These are phyloP conservation scores for Vicugna pacos DNA, from an alignment of 2,113 vertebrate genomes.

Conservation along the genomic window DNA sequence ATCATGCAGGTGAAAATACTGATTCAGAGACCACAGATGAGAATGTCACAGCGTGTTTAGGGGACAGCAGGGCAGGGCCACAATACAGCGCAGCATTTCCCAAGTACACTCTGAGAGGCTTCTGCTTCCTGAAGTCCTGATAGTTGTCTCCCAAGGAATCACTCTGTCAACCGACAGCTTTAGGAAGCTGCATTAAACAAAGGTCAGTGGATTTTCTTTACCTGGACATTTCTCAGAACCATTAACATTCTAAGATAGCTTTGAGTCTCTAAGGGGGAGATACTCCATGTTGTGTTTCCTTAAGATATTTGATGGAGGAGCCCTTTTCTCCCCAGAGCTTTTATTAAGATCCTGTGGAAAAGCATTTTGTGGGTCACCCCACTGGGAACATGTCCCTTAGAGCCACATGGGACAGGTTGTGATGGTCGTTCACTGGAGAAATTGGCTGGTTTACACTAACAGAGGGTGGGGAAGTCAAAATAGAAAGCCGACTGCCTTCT, in stretches of 20 bases:
- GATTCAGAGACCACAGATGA: not conserved
- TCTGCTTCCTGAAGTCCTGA: not conserved
- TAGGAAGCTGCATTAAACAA: not conserved
- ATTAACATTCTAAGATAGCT: not conserved
- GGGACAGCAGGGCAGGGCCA: not conserved
- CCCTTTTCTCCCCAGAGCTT: not conserved
- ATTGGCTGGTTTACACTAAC: not conserved
- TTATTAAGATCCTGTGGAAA: not conserved
- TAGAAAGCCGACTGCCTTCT: not conserved
- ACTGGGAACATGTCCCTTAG: not conserved
- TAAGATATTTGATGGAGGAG: not conserved
- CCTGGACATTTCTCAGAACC: not conserved
- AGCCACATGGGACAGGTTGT: not conserved
- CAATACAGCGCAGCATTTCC: not conserved
- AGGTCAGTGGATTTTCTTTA: not conserved
- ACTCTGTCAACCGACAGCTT: not conserved
- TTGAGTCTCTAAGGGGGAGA: not conserved
- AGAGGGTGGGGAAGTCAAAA: not conserved
- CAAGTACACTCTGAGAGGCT: not conserved
- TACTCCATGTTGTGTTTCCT: not conserved
- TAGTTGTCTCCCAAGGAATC: not conserved
- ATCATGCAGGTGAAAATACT: not conserved
- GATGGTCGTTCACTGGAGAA: constrained; percentile 1
- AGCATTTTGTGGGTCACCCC: not conserved
- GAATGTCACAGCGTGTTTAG: not conserved